These are phyloP conservation scores for Ganaspis sp. DNA, from an alignment of 1,140 invertebrate genomes.

Conservation along the genomic window DNA sequence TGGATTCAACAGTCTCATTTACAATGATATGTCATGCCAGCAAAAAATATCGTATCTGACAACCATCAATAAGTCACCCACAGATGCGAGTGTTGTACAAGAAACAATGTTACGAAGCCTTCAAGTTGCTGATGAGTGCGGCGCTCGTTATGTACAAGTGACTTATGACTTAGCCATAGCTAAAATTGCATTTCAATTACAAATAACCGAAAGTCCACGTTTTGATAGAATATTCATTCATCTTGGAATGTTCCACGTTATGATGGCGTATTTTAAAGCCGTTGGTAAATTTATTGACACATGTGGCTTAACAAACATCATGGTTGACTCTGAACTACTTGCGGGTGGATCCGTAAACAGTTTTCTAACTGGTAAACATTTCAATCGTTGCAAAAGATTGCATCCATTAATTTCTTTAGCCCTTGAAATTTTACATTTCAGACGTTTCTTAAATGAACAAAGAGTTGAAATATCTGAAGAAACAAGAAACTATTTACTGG, in stretches of 20 bases:
- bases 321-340: conserved; percentile 68
- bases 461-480: background rate
- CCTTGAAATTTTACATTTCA: background rate
- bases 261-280: conserved; percentile 74
- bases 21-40: no score
- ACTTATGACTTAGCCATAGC: background rate
- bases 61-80: background rate
- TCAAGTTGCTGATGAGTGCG: background rate
- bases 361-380: conserved; percentile 73
- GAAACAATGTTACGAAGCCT: background rate
- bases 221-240: conserved; percentile 73
- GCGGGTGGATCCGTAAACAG: conserved; percentile 69
- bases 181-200: background rate
- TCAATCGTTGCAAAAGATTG: conserved; percentile 73
- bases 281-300: conserved; percentile 72
- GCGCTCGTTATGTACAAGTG: background rate
- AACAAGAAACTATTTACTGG: no score
- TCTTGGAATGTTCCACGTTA: conserved; percentile 74
- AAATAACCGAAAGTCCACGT: background rate
- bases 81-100: background rate
- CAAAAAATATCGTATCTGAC: background rate
- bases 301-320: conserved; percentile 68
- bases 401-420: conserved; percentile 55
- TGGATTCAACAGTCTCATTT: no score
- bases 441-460: background rate